Percentiles rank a stretch among this genome's conserved stretches.
These are phyloP conservation scores for Chelon labrosus DNA, from an alignment of 2,797 vertebrate species.

Conservation along the genomic window DNA sequence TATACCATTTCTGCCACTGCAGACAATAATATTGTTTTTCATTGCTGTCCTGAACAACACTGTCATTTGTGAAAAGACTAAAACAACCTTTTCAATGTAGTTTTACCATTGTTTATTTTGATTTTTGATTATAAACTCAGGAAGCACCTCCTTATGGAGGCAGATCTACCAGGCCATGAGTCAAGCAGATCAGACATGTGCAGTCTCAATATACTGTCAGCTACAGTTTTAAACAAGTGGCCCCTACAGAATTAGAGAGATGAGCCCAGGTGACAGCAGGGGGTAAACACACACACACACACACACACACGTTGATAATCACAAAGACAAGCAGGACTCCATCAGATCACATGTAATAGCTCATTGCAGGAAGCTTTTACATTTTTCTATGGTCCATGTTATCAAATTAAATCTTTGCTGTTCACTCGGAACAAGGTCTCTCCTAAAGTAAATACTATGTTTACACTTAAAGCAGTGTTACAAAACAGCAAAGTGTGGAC, in stretches of 20 bases:
- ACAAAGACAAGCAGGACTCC: conserved; percentile 80
- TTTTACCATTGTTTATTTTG: too few species aligned
- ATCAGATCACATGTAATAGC: conserved; percentile 81
- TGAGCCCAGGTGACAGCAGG: conserved; percentile 20
- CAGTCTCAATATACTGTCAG: conserved; percentile 18
- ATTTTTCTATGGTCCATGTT: too few species aligned
- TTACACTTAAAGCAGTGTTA: too few species aligned
- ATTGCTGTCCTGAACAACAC: background rate
- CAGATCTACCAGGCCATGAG: background rate
- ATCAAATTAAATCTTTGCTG: too few species aligned
- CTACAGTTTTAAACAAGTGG: conserved; percentile 13
- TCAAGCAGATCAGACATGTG: conserved; percentile 5
- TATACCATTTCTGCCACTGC: conserved; percentile 27
- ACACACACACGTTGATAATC: conserved; percentile 63
- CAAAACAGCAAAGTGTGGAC: too few species aligned
- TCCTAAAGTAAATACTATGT: too few species aligned
- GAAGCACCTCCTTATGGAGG: conserved; percentile 27
- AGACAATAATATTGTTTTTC: conserved; percentile 15
- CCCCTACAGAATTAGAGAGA: conserved; percentile 28
- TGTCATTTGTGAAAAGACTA: background rate
- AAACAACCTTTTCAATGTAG: background rate
- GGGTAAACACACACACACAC: conserved; percentile 30
- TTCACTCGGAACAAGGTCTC: too few species aligned
- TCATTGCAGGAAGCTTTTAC: conserved; percentile 39
- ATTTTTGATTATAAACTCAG: background rate